A percentile compares a stretch with the other conserved stretches of the same genome.
These are phyloP conservation scores for Rhodinocichla rosea DNA, from an alignment of 2,113 vertebrate species.

Conservation along the genomic window DNA sequence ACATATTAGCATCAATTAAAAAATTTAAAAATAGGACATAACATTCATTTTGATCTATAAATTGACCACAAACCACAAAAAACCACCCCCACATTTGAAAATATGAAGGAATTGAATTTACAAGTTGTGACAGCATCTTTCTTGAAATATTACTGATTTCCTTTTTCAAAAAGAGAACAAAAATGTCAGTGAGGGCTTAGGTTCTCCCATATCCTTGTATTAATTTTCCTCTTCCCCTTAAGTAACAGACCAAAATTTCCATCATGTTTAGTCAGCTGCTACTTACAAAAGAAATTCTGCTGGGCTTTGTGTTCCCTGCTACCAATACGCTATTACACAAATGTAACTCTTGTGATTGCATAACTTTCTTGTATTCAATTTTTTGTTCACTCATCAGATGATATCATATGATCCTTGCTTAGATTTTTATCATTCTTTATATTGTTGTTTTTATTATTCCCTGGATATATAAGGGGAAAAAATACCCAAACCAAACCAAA, in stretches of 20 bases:
- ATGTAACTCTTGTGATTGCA: not conserved
- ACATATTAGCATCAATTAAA: not conserved
- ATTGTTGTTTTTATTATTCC: not conserved
- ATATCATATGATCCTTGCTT: not conserved
- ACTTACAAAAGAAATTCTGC: not conserved
- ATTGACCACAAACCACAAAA: not conserved
- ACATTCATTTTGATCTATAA: not conserved
- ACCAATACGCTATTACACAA: not conserved
- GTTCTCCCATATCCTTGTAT: not conserved
- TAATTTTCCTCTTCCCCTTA: not conserved
- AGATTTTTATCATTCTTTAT: not conserved
- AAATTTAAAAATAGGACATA: not conserved
- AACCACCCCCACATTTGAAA: fast-evolving
- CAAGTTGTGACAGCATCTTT: not conserved
- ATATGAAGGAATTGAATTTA: not conserved
- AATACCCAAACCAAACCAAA: not conserved
- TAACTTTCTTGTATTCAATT: not conserved
- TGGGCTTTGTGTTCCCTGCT: not conserved
- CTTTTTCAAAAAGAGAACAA: not conserved
- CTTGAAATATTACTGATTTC: not conserved
- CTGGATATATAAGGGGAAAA: not conserved
- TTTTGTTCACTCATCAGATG: not conserved
- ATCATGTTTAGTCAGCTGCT: not conserved
- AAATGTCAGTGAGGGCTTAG: not conserved
- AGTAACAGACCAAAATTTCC: not conserved